These are phyloP conservation scores for Ataeniobius toweri DNA, from an alignment of 2,797 vertebrate genomes.

Conservation along the genomic window DNA sequence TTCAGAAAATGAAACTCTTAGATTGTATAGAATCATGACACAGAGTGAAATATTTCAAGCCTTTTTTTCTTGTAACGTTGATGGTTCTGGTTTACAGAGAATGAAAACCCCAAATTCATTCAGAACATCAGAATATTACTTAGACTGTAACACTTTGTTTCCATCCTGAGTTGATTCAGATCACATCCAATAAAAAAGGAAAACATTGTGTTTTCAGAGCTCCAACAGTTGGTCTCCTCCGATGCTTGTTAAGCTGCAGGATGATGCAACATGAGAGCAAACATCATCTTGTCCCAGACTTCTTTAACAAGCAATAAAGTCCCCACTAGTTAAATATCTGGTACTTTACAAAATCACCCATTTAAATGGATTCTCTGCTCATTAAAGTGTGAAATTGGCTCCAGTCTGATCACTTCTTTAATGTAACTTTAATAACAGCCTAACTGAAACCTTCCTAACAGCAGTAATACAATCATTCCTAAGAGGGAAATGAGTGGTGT, in stretches of 20 bases:
- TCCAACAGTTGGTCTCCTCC: not conserved
- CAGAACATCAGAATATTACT: too few relatives aligned
- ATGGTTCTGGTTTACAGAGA: too few relatives aligned
- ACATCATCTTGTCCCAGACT: not conserved
- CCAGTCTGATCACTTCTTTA: not conserved
- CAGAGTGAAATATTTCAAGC: too few relatives aligned
- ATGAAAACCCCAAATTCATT: too few relatives aligned
- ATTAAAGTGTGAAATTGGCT: not conserved
- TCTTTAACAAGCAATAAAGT: too few relatives aligned
- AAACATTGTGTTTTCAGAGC: not conserved
- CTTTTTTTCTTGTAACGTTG: too few relatives aligned
- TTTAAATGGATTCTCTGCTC: not conserved
- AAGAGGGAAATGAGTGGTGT: not conserved
- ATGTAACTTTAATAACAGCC: not conserved
- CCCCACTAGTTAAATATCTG: too few relatives aligned
- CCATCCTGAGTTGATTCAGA: not conserved
- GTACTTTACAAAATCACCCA: not conserved
- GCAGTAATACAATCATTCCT: not conserved
- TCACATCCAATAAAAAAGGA: not conserved
- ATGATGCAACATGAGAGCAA: not conserved
- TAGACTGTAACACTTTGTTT: too few relatives aligned
- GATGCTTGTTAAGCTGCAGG: not conserved
- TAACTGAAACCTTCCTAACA: not conserved
- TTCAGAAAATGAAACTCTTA: too few relatives aligned
- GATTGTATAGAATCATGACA: too few relatives aligned